Percentiles rank a stretch among this genome's conserved stretches.
phyloP scores from a whole-genome alignment of 2,888 invertebrate species.

The Eupithecia abbreviata region DNA sequence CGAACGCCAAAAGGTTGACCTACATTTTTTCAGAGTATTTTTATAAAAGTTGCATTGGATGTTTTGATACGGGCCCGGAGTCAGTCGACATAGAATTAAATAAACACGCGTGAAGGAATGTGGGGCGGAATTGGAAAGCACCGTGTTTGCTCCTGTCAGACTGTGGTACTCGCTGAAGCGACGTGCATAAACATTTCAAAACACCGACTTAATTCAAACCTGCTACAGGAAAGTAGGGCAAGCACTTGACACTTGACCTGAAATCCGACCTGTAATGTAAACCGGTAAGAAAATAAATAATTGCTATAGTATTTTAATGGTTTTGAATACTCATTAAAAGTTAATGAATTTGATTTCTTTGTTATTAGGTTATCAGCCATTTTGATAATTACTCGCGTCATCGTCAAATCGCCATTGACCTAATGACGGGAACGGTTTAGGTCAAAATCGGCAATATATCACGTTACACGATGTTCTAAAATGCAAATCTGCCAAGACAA shows the following conservation, averaged over 20 bases:
- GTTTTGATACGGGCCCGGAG: slow-evolving; percentile 55
- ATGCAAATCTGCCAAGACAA: slow-evolving; percentile 38
- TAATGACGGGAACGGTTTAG: slow-evolving; percentile 15
- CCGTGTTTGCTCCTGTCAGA: slow-evolving; percentile 49
- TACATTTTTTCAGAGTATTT: slow-evolving; percentile 52
- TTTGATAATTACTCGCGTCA: slow-evolving; percentile 16
- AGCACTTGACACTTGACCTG: slow-evolving; percentile 42
- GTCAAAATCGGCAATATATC: slow-evolving; percentile 17
- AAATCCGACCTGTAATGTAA: slow-evolving; percentile 35
- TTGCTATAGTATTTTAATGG: slow-evolving; percentile 30
- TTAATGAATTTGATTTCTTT: slow-evolving; percentile 13
- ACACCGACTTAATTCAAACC: slow-evolving; percentile 37
- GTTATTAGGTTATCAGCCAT: not conserved
- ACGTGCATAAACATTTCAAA: slow-evolving; percentile 34
- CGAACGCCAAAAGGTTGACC: slow-evolving; percentile 55
- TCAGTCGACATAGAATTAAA: slow-evolving; percentile 56
- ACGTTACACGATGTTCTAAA: slow-evolving; percentile 21
- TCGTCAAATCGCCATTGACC: slow-evolving; percentile 25
- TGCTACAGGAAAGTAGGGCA: slow-evolving; percentile 39
- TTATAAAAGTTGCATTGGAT: slow-evolving; percentile 56
- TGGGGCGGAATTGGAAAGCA: slow-evolving; percentile 67
- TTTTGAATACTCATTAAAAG: slow-evolving; percentile 23
- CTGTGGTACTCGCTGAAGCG: slow-evolving; percentile 43
- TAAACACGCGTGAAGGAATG: slow-evolving; percentile 70
- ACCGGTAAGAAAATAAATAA: slow-evolving; percentile 34